Percentiles rank a stretch among this genome's conserved stretches.
These are phyloP conservation scores for Tragelaphus strepsiceros DNA, from an alignment of 2,113 vertebrate genomes.

Conservation along the genomic window DNA sequence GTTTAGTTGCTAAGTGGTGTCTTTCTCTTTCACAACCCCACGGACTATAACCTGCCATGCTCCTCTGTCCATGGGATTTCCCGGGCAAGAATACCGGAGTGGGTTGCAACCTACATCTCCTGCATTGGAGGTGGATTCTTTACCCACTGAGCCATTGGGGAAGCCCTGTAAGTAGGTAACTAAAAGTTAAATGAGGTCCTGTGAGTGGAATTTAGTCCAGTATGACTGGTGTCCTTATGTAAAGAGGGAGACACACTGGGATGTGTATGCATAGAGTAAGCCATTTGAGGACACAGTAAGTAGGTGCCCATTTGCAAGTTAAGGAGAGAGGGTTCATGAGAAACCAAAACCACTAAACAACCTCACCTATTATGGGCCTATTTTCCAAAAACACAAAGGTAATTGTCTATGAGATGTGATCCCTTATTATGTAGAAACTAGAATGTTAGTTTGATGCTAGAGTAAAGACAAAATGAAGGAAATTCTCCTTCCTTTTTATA, in stretches of 20 bases:
- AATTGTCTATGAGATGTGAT: neutral
- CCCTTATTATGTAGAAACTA: neutral
- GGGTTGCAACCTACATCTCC: neutral
- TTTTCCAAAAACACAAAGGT: neutral
- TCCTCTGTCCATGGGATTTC: neutral
- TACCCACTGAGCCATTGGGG: neutral
- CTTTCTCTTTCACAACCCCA: neutral
- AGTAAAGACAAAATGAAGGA: neutral
- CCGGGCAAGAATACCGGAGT: neutral
- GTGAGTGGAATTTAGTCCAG: neutral
- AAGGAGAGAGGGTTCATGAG: neutral
- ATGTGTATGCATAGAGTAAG: neutral
- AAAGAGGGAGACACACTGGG: neutral
- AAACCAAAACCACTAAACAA: neutral
- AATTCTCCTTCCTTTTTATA: neutral
- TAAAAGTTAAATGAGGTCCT: neutral
- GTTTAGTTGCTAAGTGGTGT: neutral
- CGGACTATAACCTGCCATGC: fast-evolving
- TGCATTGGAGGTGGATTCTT: neutral
- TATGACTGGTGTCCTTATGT: neutral
- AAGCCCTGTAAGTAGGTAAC: neutral
- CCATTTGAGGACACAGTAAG: no score
- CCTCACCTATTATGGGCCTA: neutral
- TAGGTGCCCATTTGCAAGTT: neutral
- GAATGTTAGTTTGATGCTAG: neutral